Evolutionary conservation across 2,113 vertebrate species (phyloP).

Genomic region (Ceuthmochares aereus): DNA sequence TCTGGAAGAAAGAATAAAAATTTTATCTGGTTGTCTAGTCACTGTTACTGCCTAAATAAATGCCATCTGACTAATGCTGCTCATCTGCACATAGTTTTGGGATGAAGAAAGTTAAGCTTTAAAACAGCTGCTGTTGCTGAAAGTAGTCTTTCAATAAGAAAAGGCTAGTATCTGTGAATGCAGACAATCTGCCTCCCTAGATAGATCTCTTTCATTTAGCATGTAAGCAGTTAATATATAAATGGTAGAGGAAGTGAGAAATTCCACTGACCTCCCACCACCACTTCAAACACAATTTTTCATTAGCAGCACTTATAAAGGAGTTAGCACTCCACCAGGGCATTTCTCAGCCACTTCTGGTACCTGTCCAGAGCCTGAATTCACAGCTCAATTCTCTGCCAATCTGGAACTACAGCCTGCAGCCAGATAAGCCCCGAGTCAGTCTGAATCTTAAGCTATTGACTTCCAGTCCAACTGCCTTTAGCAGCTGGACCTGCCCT

Average conservation of each 20-base stretch:
- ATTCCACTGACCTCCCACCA: neutral
- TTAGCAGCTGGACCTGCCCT: neutral
- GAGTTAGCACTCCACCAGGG: neutral
- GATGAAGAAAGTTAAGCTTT: constrained; percentile 51
- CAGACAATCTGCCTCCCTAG: neutral
- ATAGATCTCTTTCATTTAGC: neutral
- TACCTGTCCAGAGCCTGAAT: neutral
- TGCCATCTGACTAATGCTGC: neutral
- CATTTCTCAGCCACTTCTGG: neutral
- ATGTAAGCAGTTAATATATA: neutral
- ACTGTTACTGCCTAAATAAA: constrained; percentile 26
- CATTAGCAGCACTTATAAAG: neutral
- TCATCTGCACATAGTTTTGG: constrained; percentile 34
- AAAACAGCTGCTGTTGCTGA: constrained; percentile 45
- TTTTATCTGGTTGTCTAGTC: constrained; percentile 9
- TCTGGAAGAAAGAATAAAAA: neutral
- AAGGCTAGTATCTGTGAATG: neutral
- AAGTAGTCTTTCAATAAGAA: constrained; percentile 22
- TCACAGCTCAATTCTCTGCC: neutral
- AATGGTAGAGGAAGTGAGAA: neutral
- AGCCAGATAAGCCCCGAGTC: neutral
- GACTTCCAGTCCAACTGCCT: neutral
- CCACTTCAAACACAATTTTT: neutral
- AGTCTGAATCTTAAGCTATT: neutral
- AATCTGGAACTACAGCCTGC: neutral